Base-by-base conservation (phyloP, 2,888 invertebrate species). In the Margaritifera margaritifera region DNA sequence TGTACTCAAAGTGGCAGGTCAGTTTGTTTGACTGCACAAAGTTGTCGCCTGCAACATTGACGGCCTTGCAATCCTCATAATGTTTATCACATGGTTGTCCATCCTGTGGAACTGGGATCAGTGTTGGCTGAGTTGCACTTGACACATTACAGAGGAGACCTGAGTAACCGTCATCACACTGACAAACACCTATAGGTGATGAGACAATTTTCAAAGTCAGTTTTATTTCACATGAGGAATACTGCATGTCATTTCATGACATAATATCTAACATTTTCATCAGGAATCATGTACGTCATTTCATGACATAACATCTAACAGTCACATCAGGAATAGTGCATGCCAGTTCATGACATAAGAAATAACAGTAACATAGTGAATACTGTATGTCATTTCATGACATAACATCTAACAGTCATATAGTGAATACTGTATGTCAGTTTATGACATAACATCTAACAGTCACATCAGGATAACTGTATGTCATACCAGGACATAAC, bases 81-180 rank as follows among this genome's bases (percentile, higher is more conserved):
- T 64, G 65, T n/a, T 77, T 68, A 59, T 82, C 80, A 71, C 84
- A 84, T 6, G 76, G 57, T 24, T 63, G 71, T 20, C 51, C 42
- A 25, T 69, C 69, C 19, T 62, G 27, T 2, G 75, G 72, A 6
- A 71, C 66, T n/a, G 71, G 58, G 4, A 79, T 55, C 15, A 83
- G 73, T 6, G 62, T 71, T 20, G 84, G 84, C 54, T 61, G 68
- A 20, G 78, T 80, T 11, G 68, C 50, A 6, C 60, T 70, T 20
- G 80, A 77, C 15, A 82, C 75, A 24, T 77, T 68, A 68, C 84
- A 84, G 20, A 50, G 70, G 4, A 68, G 72, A 11, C 84, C 84
- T 11, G 80, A 76, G 64, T 71, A 82, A 0, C 83, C 84, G 22
- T 63, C 68, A 1, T 80, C 67, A 71, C 84, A 84, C 18, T 66